Conservation (phyloP, 2,113 vertebrate species). For the Colistium nudipinnis region DNA sequence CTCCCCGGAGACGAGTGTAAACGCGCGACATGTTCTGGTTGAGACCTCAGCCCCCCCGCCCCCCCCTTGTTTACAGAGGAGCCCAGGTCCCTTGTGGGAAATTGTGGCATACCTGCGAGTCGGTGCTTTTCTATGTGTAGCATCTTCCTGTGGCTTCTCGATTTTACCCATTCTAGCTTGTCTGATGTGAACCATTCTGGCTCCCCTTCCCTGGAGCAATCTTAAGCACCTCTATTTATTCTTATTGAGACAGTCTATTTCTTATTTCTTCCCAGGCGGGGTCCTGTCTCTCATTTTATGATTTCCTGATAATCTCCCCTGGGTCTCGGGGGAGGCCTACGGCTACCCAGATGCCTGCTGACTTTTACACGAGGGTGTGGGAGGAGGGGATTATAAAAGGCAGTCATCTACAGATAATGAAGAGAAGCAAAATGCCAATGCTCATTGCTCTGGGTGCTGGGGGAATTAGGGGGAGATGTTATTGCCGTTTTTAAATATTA, state of each 20-base stretch:
- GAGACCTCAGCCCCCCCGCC: constrained; percentile 60
- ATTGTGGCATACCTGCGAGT: constrained; percentile 29
- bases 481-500: constrained; percentile 61
- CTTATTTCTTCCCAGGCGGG: constrained; percentile 61
- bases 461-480: constrained; percentile 68
- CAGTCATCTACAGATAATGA: constrained; percentile 82
- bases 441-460: constrained; percentile 58
- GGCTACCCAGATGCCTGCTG: constrained; percentile 67
- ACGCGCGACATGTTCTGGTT: constrained; percentile 62
- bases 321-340: constrained; percentile 63
- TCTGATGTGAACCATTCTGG: constrained; percentile 45
- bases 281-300: constrained; percentile 74
- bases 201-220: constrained; percentile 37
- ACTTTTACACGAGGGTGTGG: constrained; percentile 73
- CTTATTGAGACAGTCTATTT: constrained; percentile 65
- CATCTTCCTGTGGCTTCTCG: constrained; percentile 24
- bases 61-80: constrained; percentile 63
- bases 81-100: constrained; percentile 34
- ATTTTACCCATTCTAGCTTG: constrained; percentile 37
- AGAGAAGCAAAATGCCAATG: constrained; percentile 77
- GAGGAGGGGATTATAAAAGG: constrained; percentile 72
- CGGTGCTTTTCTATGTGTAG: constrained; percentile 26
- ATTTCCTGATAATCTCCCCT: constrained; percentile 78
- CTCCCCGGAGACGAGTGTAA: constrained; percentile 49
- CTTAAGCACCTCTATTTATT: constrained; percentile 60